Evolutionary conservation across 1,140 invertebrate species (phyloP), one percentile per base, ranked within the genome.

Genomic region (Drosophila eugracilis): DNA sequence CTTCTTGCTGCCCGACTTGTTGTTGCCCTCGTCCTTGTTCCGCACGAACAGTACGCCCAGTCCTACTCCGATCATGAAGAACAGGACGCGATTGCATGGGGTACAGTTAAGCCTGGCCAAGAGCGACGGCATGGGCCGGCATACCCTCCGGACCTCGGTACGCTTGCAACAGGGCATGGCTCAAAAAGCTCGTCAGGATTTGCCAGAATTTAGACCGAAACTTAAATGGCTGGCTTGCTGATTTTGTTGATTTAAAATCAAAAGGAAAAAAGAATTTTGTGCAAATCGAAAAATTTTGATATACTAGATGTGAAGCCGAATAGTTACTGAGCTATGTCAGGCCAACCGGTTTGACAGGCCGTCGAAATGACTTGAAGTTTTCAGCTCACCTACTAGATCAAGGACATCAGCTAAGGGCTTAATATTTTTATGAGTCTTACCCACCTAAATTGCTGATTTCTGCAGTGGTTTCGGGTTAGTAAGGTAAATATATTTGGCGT

Each of bases 71-170:
- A 63, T 12, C 34, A 76, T 15, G 17, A 86, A 86, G 41, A 86
- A 81, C 5, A 88, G 3, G 19, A 78, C 47, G 5, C 74, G 77
- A 39, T 78, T 86, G 57, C 81, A 86, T 4, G 55, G 74, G 12
- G 32, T 32, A 47, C 81, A 86, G 41, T 86, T 86, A 17, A 86
- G 41, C 5, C 81, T 58, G 24, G 83, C 45, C 10, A 86, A n/a
- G 4, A 86, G n/a, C 3, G 81, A 81, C 2, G 73, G 77, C 32
- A 53, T 44, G 15, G 76, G 59, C 4, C 28, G 53, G 30, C 71
- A 83, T 1, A 49, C 4, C 15, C 78, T 53, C 24, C 79, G 62
- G 44, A 47, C 58, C 26, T 73, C 72, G 12, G 44, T 17, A 9
- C 71, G 60, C 47, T 75, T 75, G 44, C 73, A 59, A 19, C 73